Base-by-base conservation (phyloP, 2,113 vertebrate genomes). In the Arenaria interpres region DNA sequence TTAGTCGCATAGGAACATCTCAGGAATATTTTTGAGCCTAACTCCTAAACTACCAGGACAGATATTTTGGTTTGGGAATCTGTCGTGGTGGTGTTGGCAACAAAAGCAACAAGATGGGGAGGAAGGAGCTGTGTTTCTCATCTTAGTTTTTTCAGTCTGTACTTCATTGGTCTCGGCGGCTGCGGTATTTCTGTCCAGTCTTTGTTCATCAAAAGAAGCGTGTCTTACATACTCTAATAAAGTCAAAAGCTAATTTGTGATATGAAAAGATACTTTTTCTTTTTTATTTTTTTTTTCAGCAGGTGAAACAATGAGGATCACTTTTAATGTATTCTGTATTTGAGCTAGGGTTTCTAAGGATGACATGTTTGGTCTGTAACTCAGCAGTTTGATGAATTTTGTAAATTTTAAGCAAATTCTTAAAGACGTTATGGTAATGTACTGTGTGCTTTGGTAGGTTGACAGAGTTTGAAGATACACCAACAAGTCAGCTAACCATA, bases 381-480 rank as follows among this genome's bases (percentile, higher is more conserved):
- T 69, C 82, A 35, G 12, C 74, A 83, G 57, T 71, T 62, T 69
- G 71, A 64, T 17, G 22, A 43, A 41, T 83, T 85, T 69, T 80
- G 30, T 82, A 83, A 28, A 33, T 91, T 89, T 72, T 89, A 68
- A 33, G 62, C 17, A 41, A 57, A 35, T 67, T 79, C n/a, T 73
- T 91, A 21, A 50, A 59, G 68, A 43, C 83, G 27, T 71, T 82
- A 28, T 68, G 37, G 68, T 92, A 82, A 95, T 37, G 32, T 88
- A 24, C 28, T 84, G 19, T 93, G 6, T 84, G 59, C 85, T 91
- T 90, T 96, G 79, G 50, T 79, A 99, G 99, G 96, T 97, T 99
- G 95, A 98, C 95, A 0, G 99, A 99, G 93, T 99, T 99, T 88
- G 99, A 99, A 95, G 99, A 99, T 91, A 99, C 99, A 12, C 99